A percentile compares a stretch with the other conserved stretches of the same genome.
Evolutionary conservation across 64 coral and sea anemone genomes (phyloP).

Genomic region (Dendrophyllia cribrosa): DNA sequence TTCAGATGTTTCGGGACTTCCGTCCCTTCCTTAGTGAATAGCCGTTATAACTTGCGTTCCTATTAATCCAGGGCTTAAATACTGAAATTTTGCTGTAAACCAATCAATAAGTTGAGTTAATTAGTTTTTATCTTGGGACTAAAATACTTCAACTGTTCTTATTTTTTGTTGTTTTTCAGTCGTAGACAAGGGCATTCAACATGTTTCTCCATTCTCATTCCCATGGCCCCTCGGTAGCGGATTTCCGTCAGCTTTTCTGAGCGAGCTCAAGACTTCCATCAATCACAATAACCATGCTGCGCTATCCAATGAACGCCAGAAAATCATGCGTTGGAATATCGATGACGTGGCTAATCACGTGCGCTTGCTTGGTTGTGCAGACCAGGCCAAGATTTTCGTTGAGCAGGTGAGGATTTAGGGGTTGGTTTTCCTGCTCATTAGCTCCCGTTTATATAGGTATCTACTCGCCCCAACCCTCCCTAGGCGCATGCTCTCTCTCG

Average conservation of each 20-base stretch:
- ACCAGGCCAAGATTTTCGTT: slow-evolving; percentile 79
- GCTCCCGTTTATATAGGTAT: too few species aligned
- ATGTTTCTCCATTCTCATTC: slow-evolving; percentile 38
- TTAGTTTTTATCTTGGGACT: not conserved
- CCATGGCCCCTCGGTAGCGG: slow-evolving; percentile 56
- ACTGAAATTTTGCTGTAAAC: too few species aligned
- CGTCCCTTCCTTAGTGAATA: too few species aligned
- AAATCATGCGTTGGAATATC: slow-evolving; percentile 64
- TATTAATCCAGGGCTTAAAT: too few species aligned
- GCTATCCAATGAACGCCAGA: slow-evolving; percentile 65
- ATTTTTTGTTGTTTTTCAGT: not conserved
- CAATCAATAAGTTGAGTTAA: not conserved
- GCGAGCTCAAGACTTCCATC: slow-evolving; percentile 39
- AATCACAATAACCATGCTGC: slow-evolving; percentile 19
- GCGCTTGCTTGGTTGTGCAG: slow-evolving; percentile 52
- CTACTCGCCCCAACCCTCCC: too few species aligned
- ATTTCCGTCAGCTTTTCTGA: slow-evolving; percentile 40
- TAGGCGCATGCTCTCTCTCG: too few species aligned
- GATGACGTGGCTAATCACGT: slow-evolving; percentile 84
- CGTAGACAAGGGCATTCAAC: slow-evolving; percentile 37
- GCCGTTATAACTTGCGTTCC: too few species aligned
- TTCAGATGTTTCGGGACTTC: too few species aligned
- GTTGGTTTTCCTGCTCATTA: too few species aligned
- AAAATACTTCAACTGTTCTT: not conserved
- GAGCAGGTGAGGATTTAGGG: slow-evolving; percentile 56